phyloP scores from a whole-genome alignment of 2,797 vertebrate species.

The Phalloptychus januarius region DNA sequence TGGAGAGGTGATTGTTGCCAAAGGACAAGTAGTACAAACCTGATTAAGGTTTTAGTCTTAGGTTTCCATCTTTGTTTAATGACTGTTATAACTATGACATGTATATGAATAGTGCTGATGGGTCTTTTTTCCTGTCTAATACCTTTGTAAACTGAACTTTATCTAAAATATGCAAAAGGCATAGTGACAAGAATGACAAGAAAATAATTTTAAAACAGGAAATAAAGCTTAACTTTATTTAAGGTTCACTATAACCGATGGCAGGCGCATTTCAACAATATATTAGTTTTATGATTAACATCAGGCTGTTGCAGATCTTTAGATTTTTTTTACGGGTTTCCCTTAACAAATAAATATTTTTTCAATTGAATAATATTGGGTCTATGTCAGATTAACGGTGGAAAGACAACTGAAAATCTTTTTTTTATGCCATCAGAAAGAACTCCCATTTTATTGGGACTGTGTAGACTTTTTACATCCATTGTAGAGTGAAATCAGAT shows the following conservation, averaged over 20 bases:
- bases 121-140: background rate
- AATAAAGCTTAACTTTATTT: background rate
- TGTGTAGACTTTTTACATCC: background rate
- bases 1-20: background rate
- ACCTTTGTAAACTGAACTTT: background rate
- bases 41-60: background rate
- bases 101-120: background rate
- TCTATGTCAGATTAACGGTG: background rate
- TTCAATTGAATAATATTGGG: background rate
- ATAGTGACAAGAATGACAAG: background rate
- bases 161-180: background rate
- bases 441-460: background rate
- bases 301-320: background rate
- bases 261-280: background rate
- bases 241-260: background rate
- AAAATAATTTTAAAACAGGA: background rate
- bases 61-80: background rate
- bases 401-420: background rate
- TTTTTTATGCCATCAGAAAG: background rate
- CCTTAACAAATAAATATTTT: background rate
- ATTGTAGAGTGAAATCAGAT: constrained; percentile 20
- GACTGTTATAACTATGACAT: background rate
- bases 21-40: background rate
- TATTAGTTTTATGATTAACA: background rate
- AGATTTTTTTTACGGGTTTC: background rate